Evolutionary conservation across 1,140 invertebrate species (phyloP), one percentile per base, ranked within the genome.

Genomic region (Adoxophyes honmai): DNA sequence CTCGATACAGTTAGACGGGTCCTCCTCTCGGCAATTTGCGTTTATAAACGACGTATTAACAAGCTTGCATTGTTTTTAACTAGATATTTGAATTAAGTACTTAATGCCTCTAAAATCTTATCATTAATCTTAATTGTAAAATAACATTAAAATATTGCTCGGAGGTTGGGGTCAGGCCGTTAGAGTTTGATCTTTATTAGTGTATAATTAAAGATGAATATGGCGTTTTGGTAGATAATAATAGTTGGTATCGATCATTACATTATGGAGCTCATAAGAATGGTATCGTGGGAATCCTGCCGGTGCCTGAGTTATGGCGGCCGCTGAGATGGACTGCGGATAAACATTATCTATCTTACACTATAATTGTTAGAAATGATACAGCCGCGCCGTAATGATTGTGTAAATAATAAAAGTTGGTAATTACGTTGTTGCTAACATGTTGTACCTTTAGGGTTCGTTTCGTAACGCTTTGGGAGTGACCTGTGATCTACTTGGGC

Each of bases 101-200:
- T 83, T 86, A 80, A 69, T 79, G 63, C 66, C 70, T 81, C 76
- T 75, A 76, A 80, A 86, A 75, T 78, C 72, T 86, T 86, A 86
- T 86, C 83, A 86, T 86, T 80, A 84, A 86, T 86, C 83, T 84
- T 83, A 84, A 86, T 86, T 86, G 83, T 73, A 68, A 78, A 81
- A 86, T 84, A 83, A 83, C 81, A 84, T 85, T 86, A 86, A 86
- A 86, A 86, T 86, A 86, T 86, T 73, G 75, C 77, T 69, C 65
- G 55, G 59, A 60, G 66, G 51, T 73, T 44, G 14, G 52, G 53
- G 11, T 54, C 34, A 37, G 9, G 15, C 57, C 66, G 35, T 68
- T 62, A 15, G 48, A 76, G 75, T 66, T 44, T 74, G 52, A 52
- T 64, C 74, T 70, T 71, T 75, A 74, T 53, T 38, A 18, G n/a